phyloP scores from a whole-genome alignment of 2,888 invertebrate genomes.

The Monopis laevigella region DNA sequence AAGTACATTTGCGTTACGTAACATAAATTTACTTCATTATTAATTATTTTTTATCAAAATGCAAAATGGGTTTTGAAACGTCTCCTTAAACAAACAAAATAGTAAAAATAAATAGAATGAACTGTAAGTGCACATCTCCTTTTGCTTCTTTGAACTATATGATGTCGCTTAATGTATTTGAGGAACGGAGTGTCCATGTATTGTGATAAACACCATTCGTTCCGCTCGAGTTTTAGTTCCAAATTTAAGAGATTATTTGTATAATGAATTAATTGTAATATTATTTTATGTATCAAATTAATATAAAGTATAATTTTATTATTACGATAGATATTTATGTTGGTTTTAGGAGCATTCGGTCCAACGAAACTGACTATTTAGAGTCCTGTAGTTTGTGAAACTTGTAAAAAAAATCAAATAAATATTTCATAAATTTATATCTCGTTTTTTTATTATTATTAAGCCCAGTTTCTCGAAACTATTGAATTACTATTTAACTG shows the following conservation, averaged over 20 bases:
- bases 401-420: slow-evolving; percentile 48
- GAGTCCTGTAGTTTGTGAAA: slow-evolving; percentile 64
- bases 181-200: slow-evolving; percentile 56
- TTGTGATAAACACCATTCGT: slow-evolving; percentile 47
- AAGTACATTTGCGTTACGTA: too few species aligned
- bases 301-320: slow-evolving; percentile 5
- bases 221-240: slow-evolving; percentile 37
- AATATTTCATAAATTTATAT: slow-evolving; percentile 47
- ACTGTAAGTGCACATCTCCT: too few species aligned
- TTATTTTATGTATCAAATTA: slow-evolving; percentile 22
- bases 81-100: too few species aligned
- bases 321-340: slow-evolving; percentile 44
- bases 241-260: slow-evolving; percentile 60
- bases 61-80: too few species aligned
- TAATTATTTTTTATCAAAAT: too few species aligned
- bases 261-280: slow-evolving; percentile 47
- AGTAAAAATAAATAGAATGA: too few species aligned
- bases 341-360: slow-evolving; percentile 55
- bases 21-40: too few species aligned
- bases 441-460: slow-evolving; percentile 27
- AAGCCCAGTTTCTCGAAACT: too few species aligned
- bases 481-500: too few species aligned
- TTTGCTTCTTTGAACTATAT: too few species aligned
- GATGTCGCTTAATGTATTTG: too few species aligned
- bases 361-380: slow-evolving; percentile 51